phyloP scores from a whole-genome alignment of 2,797 vertebrate species.

The Chiroxiphia lanceolata region DNA sequence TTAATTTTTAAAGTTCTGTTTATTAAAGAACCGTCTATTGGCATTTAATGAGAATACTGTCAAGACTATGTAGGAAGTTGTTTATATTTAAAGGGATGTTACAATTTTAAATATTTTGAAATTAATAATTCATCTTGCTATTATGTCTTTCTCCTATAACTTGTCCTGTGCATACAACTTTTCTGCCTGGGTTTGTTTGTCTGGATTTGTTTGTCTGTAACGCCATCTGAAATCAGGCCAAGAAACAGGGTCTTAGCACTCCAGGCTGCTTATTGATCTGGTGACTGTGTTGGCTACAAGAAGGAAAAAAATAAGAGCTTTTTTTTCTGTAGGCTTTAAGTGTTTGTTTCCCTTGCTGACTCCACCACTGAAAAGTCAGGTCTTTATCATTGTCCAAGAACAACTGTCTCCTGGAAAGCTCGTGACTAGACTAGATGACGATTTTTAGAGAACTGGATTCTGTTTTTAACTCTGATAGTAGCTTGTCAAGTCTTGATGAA shows the following conservation, averaged over 20 bases:
- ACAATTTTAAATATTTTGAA: slow-evolving; percentile 26
- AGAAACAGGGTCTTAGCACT: not conserved
- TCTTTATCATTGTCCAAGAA: slow-evolving; percentile 8
- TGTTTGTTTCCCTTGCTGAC: not conserved
- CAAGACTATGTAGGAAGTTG: not conserved
- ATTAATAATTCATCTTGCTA: slow-evolving; percentile 1
- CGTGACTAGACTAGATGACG: not conserved
- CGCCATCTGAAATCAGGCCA: not conserved
- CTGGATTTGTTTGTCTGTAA: not conserved
- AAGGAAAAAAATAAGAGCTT: not conserved
- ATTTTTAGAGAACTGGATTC: not conserved
- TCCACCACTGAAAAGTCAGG: not conserved
- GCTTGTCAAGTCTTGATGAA: not conserved
- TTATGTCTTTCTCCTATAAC: not conserved
- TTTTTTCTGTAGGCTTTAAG: not conserved
- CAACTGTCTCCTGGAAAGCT: not conserved
- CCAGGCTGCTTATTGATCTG: slow-evolving; percentile 19
- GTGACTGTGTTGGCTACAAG: not conserved
- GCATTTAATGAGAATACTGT: slow-evolving; percentile 13
- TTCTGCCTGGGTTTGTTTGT: not conserved
- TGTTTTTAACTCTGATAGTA: not conserved
- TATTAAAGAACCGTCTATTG: slow-evolving; percentile 41
- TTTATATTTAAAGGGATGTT: slow-evolving; percentile 22
- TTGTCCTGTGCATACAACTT: not conserved
- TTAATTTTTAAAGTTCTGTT: slow-evolving; percentile 38